Conservation (phyloP, 2,888 invertebrate genomes). For the Hydroisotoma schaefferi region DNA sequence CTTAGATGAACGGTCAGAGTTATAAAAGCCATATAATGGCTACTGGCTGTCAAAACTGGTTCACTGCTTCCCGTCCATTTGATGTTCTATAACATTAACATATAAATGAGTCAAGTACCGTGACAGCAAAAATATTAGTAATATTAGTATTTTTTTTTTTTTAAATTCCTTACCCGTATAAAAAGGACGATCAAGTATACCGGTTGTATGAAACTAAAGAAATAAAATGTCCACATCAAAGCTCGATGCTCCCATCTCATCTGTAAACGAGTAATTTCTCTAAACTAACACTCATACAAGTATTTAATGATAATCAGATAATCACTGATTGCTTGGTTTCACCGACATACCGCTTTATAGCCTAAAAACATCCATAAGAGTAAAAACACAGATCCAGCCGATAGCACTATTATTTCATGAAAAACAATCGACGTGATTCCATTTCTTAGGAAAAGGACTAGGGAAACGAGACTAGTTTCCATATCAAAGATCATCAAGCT, state of each 20-base stretch:
- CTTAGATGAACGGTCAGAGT: conserved; percentile 30
- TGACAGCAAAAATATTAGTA: too few species aligned
- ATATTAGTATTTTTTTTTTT: too few species aligned
- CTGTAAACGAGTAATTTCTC: conserved; percentile 15
- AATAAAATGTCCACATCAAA: conserved; percentile 37
- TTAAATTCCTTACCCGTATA: conserved; percentile 25
- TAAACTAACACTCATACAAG: background rate
- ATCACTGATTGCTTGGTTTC: background rate
- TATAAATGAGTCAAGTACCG: background rate
- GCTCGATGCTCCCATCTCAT: conserved; percentile 35
- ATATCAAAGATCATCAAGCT: conserved; percentile 34
- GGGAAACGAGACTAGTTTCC: conserved; percentile 27
- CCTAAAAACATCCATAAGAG: conserved; percentile 31
- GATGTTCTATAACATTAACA: conserved; percentile 15
- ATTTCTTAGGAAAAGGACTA: conserved; percentile 26
- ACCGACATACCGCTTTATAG: conserved; percentile 27
- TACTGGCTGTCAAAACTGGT: conserved; percentile 26
- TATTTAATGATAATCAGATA: background rate
- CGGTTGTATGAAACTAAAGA: conserved; percentile 38
- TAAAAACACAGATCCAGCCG: conserved; percentile 24
- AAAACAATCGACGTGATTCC: conserved; percentile 26
- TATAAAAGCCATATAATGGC: conserved; percentile 30
- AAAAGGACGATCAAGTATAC: conserved; percentile 37
- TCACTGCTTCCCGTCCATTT: conserved; percentile 31
- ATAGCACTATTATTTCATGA: conserved; percentile 29